Percentiles rank a stretch among this genome's conserved stretches.
These are phyloP conservation scores for Spongilla lacustris DNA, from an alignment of 37 sponge, comb jelly and placozoan genomes.

Conservation along the genomic window DNA sequence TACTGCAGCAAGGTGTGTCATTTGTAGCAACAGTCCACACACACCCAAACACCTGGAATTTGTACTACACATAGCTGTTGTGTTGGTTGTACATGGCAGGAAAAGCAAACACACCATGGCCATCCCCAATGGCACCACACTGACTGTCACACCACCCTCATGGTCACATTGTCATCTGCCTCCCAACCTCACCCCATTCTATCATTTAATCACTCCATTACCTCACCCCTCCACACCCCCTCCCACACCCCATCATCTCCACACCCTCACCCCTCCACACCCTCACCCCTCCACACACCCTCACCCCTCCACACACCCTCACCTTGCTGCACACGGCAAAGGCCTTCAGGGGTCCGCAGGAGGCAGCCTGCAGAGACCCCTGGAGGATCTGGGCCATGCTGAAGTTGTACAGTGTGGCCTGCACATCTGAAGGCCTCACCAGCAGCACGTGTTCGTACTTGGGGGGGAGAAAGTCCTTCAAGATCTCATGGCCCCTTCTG, in stretches of 20 bases:
- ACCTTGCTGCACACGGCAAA: conserved; percentile 90
- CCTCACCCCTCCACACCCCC: background rate
- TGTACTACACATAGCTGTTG: no score
- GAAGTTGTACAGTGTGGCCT: conserved; percentile 66
- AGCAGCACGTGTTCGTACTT: conserved; percentile 90
- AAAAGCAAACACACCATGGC: no score
- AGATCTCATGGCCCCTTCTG: conserved; percentile 88
- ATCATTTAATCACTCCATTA: background rate
- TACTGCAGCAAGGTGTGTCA: no score
- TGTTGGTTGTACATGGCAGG: no score
- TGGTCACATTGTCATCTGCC: no score
- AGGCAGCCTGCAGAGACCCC: conserved; percentile 1
- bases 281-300: background rate
- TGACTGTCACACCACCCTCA: no score
- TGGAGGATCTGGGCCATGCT: conserved; percentile 33
- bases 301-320: background rate
- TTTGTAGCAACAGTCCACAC: no score
- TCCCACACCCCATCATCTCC: background rate
- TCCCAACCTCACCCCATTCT: background rate
- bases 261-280: background rate
- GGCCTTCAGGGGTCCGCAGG: conserved; percentile 74
- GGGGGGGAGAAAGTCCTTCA: conserved; percentile 68
- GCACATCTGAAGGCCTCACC: conserved; percentile 71
- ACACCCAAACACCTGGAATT: background rate
- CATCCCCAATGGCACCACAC: no score